These are phyloP conservation scores for mouse (Mus musculus) DNA, from an alignment of 2,113 vertebrate genomes.

Conservation along the genomic window DNA sequence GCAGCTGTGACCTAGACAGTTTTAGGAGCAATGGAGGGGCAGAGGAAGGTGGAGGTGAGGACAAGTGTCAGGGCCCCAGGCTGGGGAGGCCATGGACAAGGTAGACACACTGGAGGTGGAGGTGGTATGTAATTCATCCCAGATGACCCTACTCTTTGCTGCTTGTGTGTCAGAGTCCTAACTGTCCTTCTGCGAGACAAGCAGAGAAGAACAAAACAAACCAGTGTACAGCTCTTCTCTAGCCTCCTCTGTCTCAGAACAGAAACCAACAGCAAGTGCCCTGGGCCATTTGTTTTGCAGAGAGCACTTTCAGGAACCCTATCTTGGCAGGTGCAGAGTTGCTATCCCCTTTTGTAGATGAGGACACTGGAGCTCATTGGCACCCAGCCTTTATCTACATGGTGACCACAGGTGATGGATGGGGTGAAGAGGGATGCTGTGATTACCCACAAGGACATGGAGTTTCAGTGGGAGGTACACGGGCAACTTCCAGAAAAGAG, in stretches of 20 bases:
- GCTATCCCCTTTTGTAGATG: background rate
- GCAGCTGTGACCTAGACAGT: too few relatives aligned
- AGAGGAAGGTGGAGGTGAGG: background rate
- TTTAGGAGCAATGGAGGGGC: background rate
- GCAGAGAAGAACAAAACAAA: background rate
- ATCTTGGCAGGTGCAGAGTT: background rate
- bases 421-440: too few relatives aligned
- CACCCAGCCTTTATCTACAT: background rate
- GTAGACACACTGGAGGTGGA: accelerated
- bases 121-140: accelerated
- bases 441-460: background rate
- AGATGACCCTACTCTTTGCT: background rate
- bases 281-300: background rate
- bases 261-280: background rate
- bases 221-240: accelerated
- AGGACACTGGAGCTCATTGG: background rate
- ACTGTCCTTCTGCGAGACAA: background rate
- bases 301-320: accelerated
- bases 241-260: background rate
- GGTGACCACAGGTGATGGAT: background rate
- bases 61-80: too few relatives aligned
- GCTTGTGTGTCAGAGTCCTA: background rate
- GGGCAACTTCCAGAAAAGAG: background rate
- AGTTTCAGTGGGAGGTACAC: background rate
- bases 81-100: background rate